These are phyloP conservation scores for Perodicticus potto DNA, from an alignment of 2,797 vertebrate genomes.

Conservation along the genomic window DNA sequence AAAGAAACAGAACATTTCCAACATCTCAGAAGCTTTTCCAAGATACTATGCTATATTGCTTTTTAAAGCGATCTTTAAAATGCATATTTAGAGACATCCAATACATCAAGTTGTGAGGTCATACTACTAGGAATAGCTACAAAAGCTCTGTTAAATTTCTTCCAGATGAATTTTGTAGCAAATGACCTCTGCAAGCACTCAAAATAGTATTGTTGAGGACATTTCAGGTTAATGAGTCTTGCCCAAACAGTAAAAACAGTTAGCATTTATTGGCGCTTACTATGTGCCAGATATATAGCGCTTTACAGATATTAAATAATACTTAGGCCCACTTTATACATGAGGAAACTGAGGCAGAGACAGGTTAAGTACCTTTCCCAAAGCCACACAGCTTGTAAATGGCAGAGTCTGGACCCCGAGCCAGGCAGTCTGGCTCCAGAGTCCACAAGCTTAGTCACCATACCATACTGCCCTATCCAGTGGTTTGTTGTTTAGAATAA, in stretches of 20 bases:
- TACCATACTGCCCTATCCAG: constrained; percentile 80
- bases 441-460: constrained; percentile 84
- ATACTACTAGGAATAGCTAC: constrained; percentile 72
- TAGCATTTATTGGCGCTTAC: neutral
- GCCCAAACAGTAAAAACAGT: neutral
- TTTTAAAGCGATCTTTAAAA: constrained; percentile 77
- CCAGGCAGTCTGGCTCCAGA: constrained; percentile 81
- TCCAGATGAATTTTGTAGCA: constrained; percentile 54
- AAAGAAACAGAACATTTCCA: constrained; percentile 64
- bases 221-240: constrained; percentile 61
- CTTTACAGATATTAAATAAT: constrained; percentile 46
- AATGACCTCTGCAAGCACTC: constrained; percentile 42
- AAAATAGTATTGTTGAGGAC: constrained; percentile 35
- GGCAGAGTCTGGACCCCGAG: constrained; percentile 72
- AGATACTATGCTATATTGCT: constrained; percentile 62
- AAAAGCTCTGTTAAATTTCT: constrained; percentile 70
- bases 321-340: constrained; percentile 38
- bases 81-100: constrained; percentile 68
- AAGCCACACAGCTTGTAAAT: constrained; percentile 70
- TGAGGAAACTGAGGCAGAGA: constrained; percentile 74
- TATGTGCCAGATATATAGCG: neutral
- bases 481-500: constrained; percentile 85
- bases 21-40: constrained; percentile 59
- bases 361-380: constrained; percentile 57
- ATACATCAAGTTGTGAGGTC: constrained; percentile 72